A percentile compares a stretch with the other conserved stretches of the same genome.
phyloP scores from a whole-genome alignment of 64 coral and sea anemone species.

The Trachythela sp. region DNA sequence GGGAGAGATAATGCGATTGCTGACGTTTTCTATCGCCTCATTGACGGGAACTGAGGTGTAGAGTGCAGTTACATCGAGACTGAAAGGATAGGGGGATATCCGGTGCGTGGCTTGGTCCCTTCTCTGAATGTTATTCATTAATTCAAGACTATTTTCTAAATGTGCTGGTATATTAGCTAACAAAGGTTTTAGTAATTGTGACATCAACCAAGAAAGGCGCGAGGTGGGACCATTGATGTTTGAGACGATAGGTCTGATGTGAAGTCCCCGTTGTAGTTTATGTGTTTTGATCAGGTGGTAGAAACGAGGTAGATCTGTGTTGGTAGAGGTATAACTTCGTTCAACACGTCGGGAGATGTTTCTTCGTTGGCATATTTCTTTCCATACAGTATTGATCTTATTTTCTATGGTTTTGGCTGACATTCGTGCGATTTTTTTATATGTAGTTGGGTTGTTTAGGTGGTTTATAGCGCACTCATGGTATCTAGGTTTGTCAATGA shows the following conservation, averaged over 20 bases:
- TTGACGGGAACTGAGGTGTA: too few relatives aligned
- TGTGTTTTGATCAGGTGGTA: constrained; percentile 58
- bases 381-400: constrained; percentile 37
- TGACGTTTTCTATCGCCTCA: too few relatives aligned
- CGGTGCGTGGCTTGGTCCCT: too few relatives aligned
- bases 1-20: too few relatives aligned
- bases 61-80: too few relatives aligned
- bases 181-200: constrained; percentile 39
- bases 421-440: constrained; percentile 10
- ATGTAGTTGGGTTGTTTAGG: constrained; percentile 17
- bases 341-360: not conserved
- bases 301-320: constrained; percentile 37
- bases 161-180: too few relatives aligned
- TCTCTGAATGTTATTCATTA: too few relatives aligned
- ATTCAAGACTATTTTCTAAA: too few relatives aligned
- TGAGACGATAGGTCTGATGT: constrained; percentile 51
- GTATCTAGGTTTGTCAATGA: constrained; percentile 40
- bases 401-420: constrained; percentile 31
- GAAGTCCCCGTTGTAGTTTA: constrained; percentile 23
- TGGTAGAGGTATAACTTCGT: constrained; percentile 36
- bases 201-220: constrained; percentile 42
- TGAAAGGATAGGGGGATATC: too few relatives aligned
- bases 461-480: not conserved
- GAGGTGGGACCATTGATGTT: constrained; percentile 45
- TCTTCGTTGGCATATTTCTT: constrained; percentile 22